These are phyloP conservation scores for Plectus sambesii DNA, from an alignment of 1,140 invertebrate species.

Conservation along the genomic window DNA sequence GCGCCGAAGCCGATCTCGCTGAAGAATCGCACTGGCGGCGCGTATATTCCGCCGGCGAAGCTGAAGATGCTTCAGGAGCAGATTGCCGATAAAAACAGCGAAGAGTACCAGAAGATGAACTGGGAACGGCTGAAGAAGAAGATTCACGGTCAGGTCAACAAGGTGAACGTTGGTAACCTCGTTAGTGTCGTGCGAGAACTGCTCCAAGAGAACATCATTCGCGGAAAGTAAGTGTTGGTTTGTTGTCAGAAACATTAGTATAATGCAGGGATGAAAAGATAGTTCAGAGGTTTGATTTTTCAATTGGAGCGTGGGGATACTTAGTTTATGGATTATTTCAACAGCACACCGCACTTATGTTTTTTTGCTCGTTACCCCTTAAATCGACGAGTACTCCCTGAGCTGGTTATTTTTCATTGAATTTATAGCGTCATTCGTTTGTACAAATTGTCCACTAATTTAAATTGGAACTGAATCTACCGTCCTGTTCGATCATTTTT, in stretches of 20 bases:
- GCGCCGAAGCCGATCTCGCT: too few species aligned
- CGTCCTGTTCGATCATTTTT: too few species aligned
- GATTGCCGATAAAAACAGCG: conserved; percentile 80
- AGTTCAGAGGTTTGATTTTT: conserved; percentile 64
- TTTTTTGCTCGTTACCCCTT: too few species aligned
- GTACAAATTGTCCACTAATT: conserved; percentile 3
- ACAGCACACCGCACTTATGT: too few species aligned
- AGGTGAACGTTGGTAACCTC: conserved; percentile 91
- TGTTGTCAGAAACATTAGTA: conserved; percentile 84
- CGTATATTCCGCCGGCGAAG: conserved; percentile 95
- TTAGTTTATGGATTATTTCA: too few species aligned
- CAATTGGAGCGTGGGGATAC: conserved; percentile 8
- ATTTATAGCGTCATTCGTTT: conserved; percentile 6
- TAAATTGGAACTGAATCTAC: too few species aligned
- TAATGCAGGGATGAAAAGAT: conserved; percentile 77
- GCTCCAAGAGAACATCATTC: conserved; percentile 83
- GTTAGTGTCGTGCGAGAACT: conserved; percentile 78
- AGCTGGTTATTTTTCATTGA: too few species aligned
- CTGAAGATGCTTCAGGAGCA: conserved; percentile 80
- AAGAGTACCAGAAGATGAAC: conserved; percentile 82
- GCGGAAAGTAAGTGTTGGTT: conserved; percentile 60
- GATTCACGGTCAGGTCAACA: conserved; percentile 96
- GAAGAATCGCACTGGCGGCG: conserved; percentile 35
- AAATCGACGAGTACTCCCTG: too few species aligned
- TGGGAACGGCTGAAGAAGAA: conserved; percentile 99